phyloP scores from a whole-genome alignment of 1,140 invertebrate genomes.

The Fopius arisanus region DNA sequence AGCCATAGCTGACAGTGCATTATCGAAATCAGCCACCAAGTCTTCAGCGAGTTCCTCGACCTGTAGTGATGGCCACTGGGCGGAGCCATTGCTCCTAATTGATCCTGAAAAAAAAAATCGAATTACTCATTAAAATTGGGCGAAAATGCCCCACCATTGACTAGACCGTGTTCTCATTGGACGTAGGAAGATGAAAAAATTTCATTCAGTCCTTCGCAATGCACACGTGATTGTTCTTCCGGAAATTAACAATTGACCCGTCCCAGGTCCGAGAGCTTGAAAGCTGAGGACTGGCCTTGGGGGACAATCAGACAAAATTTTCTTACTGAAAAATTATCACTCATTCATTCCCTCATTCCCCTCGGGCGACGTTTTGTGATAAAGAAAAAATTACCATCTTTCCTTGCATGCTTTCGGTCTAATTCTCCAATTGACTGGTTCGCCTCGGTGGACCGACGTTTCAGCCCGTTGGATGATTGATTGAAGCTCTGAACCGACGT shows the following conservation, averaged over 20 bases:
- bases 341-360: background rate
- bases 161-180: background rate
- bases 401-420: conserved; percentile 52
- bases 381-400: conserved; percentile 45
- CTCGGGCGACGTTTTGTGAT: no score
- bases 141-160: no score
- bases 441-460: conserved; percentile 50
- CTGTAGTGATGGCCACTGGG: conserved; percentile 56
- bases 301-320: background rate
- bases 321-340: conserved; percentile 18
- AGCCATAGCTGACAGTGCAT: conserved; percentile 77
- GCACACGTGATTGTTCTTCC: conserved; percentile 30
- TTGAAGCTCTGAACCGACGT: conserved; percentile 35
- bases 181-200: conserved; percentile 7
- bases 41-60: conserved; percentile 75
- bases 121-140: background rate
- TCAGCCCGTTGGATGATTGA: conserved; percentile 36
- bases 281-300: background rate
- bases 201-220: background rate
- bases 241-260: conserved; percentile 46
- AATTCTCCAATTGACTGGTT: conserved; percentile 50
- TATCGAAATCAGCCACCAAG: conserved; percentile 80
- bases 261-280: background rate
- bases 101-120: background rate
- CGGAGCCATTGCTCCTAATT: conserved; percentile 55